Evolutionary conservation across 2,888 invertebrate genomes (phyloP).

Genomic region (Netelia fuscicornis): DNA sequence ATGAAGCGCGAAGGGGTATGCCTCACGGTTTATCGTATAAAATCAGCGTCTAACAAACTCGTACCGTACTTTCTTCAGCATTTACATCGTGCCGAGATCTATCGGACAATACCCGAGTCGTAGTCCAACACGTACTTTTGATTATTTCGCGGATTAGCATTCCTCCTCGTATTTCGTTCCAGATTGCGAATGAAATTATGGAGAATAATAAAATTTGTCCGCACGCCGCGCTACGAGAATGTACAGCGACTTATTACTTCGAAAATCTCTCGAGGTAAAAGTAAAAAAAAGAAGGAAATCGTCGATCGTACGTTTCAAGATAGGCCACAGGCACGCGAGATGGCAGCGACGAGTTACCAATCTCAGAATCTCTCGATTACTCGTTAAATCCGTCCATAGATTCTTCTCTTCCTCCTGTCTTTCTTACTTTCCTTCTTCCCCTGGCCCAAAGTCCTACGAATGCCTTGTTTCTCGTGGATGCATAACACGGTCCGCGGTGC

Average conservation of each 20-base stretch:
- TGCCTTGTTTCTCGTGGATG: conserved; percentile 81
- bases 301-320: not conserved
- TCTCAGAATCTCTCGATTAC: conserved; percentile 81
- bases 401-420: conserved; percentile 67
- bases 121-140: no score
- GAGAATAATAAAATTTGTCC: conserved; percentile 1
- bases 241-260: conserved; percentile 2
- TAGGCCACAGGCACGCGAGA: not conserved
- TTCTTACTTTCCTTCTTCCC: not conserved
- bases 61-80: not conserved
- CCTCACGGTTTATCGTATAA: not conserved
- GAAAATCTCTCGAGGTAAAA: conserved; percentile 8
- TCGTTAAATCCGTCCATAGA: conserved; percentile 81
- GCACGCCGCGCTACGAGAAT: not conserved
- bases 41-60: not conserved
- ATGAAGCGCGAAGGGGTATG: not conserved
- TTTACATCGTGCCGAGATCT: not conserved
- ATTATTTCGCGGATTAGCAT: not conserved
- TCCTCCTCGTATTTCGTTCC: no score
- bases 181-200: not conserved
- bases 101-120: not conserved
- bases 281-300: conserved; percentile 18
- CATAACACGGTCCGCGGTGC: conserved; percentile 83
- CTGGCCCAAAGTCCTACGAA: conserved; percentile 57
- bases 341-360: not conserved